phyloP scores from a whole-genome alignment of 2,113 vertebrate genomes.

The Sinocyclocheilus rhinocerous region DNA sequence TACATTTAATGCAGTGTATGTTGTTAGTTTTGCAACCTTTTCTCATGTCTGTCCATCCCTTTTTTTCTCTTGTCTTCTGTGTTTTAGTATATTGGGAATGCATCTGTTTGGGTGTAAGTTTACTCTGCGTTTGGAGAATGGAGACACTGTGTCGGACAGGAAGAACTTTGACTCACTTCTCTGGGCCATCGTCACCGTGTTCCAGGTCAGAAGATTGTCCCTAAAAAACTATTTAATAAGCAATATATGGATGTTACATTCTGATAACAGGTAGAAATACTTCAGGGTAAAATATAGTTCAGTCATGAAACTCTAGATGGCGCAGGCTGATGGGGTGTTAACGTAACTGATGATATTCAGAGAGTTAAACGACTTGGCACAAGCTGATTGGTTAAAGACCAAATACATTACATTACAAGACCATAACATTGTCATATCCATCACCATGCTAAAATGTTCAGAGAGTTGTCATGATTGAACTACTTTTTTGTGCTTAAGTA shows the following conservation, averaged over 20 bases:
- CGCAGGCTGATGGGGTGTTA: too few species aligned
- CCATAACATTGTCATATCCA: too few species aligned
- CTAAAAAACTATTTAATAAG: background rate
- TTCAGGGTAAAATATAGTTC: too few species aligned
- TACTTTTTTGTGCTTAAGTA: background rate
- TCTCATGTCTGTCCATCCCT: background rate
- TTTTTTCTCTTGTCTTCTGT: slow-evolving; percentile 16
- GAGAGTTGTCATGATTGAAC: background rate
- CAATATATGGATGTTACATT: background rate
- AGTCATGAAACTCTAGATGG: too few species aligned
- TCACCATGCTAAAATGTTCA: too few species aligned
- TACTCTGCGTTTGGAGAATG: slow-evolving; percentile 87
- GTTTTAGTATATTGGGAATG: slow-evolving; percentile 93
- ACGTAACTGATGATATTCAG: too few species aligned
- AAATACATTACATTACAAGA: too few species aligned
- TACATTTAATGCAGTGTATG: background rate
- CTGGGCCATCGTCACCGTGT: slow-evolving; percentile 97
- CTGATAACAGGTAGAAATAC: background rate
- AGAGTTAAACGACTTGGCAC: too few species aligned
- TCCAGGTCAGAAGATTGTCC: slow-evolving; percentile 82
- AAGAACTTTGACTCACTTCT: slow-evolving; percentile 98
- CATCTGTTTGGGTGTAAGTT: slow-evolving; percentile 98
- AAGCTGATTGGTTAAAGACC: too few species aligned
- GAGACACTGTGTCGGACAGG: slow-evolving; percentile 92
- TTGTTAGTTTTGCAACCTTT: background rate